Percentiles rank a stretch among this genome's conserved stretches.
These are phyloP conservation scores for Spongilla lacustris DNA, from an alignment of 37 sponge, comb jelly and placozoan genomes.

Conservation along the genomic window DNA sequence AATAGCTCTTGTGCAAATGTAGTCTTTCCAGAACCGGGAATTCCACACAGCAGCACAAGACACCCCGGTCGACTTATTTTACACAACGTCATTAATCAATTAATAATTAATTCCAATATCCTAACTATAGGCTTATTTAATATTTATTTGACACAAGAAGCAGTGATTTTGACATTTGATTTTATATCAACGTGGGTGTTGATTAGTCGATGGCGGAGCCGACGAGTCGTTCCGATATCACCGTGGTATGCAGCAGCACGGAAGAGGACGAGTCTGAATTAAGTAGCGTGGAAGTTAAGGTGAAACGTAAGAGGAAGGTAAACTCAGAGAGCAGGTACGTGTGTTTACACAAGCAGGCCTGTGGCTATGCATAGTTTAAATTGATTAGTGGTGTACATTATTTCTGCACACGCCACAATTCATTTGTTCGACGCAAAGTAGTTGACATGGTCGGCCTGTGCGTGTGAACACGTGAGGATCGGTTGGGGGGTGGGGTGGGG, in stretches of 20 bases:
- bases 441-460: too few species aligned
- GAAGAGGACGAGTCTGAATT: background rate
- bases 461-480: too few species aligned
- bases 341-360: too few species aligned
- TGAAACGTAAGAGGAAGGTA: background rate
- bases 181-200: background rate
- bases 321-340: background rate
- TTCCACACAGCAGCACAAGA: conserved; percentile 63
- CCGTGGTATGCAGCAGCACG: background rate
- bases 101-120: background rate
- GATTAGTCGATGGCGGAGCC: background rate
- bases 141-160: too few species aligned
- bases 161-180: too few species aligned
- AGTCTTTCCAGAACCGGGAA: conserved; percentile 81
- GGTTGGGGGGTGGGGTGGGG: background rate
- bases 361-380: too few species aligned
- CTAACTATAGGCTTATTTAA: too few species aligned
- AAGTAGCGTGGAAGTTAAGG: background rate
- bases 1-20: conserved; percentile 12
- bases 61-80: conserved; percentile 7
- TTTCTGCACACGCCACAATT: too few species aligned
- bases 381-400: background rate
- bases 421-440: too few species aligned
- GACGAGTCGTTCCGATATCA: background rate
- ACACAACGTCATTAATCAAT: background rate